Evolutionary conservation across 1,140 invertebrate species (phyloP).

Genomic region (Tetramorium simillimum): DNA sequence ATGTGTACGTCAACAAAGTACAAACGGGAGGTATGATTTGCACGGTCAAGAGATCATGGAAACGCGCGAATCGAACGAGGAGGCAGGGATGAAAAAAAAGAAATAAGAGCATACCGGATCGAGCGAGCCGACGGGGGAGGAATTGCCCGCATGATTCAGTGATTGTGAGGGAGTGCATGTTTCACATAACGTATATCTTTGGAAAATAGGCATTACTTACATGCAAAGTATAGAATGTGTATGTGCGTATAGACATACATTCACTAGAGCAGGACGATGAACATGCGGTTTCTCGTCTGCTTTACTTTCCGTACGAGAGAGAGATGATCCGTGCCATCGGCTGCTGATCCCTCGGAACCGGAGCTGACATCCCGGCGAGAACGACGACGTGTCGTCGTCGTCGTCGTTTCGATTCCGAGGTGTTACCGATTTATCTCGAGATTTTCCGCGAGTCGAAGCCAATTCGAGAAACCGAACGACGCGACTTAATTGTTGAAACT

Average conservation of each 20-base stretch:
- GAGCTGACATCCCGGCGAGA: neutral
- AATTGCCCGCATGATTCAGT: slow-evolving; percentile 50
- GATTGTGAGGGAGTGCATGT: slow-evolving; percentile 55
- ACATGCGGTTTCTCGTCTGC: slow-evolving; percentile 40
- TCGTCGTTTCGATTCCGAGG: neutral
- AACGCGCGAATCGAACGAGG: neutral
- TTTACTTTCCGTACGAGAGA: neutral
- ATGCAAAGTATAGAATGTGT: slow-evolving; percentile 96
- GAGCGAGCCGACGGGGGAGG: neutral
- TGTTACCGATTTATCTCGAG: slow-evolving; percentile 7
- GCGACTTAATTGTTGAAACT: neutral
- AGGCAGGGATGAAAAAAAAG: neutral
- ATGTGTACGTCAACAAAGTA: slow-evolving; percentile 32
- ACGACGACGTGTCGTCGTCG: neutral
- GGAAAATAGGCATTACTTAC: slow-evolving; percentile 94
- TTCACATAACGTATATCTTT: slow-evolving; percentile 79
- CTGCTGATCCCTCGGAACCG: slow-evolving; percentile 4
- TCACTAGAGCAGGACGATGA: slow-evolving; percentile 43
- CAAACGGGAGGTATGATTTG: neutral
- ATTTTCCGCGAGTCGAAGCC: slow-evolving; percentile 11
- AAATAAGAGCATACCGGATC: neutral
- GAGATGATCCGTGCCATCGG: slow-evolving; percentile 21
- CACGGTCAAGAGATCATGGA: neutral
- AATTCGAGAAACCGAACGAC: slow-evolving; percentile 24
- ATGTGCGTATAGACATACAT: slow-evolving; percentile 69